Evolutionary conservation across 2,888 invertebrate genomes (phyloP).

Genomic region (Aspidiotus destructor): DNA sequence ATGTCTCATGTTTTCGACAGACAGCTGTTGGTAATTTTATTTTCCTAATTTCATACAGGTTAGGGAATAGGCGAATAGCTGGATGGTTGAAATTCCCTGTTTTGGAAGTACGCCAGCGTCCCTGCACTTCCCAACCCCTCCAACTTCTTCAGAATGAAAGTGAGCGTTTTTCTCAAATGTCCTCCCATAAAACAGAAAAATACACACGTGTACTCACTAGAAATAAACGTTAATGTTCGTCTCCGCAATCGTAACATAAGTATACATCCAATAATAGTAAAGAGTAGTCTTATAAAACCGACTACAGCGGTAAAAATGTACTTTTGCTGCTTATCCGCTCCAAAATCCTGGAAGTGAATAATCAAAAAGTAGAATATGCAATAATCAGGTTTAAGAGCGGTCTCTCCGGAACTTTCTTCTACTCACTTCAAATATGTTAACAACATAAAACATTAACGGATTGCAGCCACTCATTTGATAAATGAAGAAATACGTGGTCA

Average conservation of each 20-base stretch:
- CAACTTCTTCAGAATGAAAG: not conserved
- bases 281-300: conserved; percentile 52
- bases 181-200: not conserved
- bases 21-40: too few relatives aligned
- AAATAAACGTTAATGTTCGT: conserved; percentile 55
- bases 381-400: not conserved
- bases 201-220: conserved; percentile 44
- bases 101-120: too few relatives aligned
- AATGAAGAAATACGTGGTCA: conserved; percentile 56
- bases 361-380: not conserved
- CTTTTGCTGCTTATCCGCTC: conserved; percentile 50
- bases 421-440: conserved; percentile 53
- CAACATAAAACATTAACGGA: conserved; percentile 58
- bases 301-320: conserved; percentile 52
- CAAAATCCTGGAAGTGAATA: conserved; percentile 45
- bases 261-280: conserved; percentile 54
- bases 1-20: too few relatives aligned
- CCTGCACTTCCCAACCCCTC: too few relatives aligned
- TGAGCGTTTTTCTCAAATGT: not conserved
- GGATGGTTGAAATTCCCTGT: too few relatives aligned
- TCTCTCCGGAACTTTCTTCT: too few relatives aligned
- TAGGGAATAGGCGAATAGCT: too few relatives aligned
- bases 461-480: conserved; percentile 64
- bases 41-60: too few relatives aligned
- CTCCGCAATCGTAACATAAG: conserved; percentile 52